Percentiles rank a stretch among this genome's conserved stretches.
phyloP scores from a whole-genome alignment of 2,113 vertebrate species.

The Grammomys dolichurus region DNA sequence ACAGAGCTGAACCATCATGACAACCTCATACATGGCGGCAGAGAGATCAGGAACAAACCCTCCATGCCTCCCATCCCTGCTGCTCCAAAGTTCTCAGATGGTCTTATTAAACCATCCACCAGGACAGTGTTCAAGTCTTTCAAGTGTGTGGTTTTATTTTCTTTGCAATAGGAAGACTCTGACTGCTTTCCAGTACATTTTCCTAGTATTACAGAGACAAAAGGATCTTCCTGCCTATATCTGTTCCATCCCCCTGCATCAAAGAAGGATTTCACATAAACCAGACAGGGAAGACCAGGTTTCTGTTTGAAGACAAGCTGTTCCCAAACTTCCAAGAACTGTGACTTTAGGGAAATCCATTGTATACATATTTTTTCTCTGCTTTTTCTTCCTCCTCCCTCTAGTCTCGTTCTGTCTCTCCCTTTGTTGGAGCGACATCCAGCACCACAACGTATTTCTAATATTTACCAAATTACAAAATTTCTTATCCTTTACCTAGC shows the following conservation, averaged over 20 bases:
- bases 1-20: conserved; percentile 42
- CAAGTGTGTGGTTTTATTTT: conserved; percentile 33
- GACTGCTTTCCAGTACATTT: conserved; percentile 15
- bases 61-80: conserved; percentile 61
- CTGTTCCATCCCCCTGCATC: background rate
- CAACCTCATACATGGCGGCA: conserved; percentile 24
- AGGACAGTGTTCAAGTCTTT: conserved; percentile 1
- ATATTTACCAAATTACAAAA: background rate
- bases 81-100: conserved; percentile 41
- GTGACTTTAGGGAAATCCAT: background rate
- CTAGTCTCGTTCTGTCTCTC: background rate
- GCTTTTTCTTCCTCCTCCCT: no score
- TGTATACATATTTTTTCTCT: background rate
- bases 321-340: conserved; percentile 50
- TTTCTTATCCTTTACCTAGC: conserved; percentile 13
- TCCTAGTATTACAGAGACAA: background rate
- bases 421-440: background rate
- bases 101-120: background rate
- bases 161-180: background rate
- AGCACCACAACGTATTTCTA: background rate
- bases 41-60: conserved; percentile 61
- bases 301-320: conserved; percentile 35
- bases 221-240: conserved; percentile 34
- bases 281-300: background rate
- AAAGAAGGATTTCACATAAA: conserved; percentile 47